A percentile compares a stretch with the other conserved stretches of the same genome.
These are phyloP conservation scores for Epinotia brunnichana DNA, from an alignment of 2,888 invertebrate genomes.

Conservation along the genomic window DNA sequence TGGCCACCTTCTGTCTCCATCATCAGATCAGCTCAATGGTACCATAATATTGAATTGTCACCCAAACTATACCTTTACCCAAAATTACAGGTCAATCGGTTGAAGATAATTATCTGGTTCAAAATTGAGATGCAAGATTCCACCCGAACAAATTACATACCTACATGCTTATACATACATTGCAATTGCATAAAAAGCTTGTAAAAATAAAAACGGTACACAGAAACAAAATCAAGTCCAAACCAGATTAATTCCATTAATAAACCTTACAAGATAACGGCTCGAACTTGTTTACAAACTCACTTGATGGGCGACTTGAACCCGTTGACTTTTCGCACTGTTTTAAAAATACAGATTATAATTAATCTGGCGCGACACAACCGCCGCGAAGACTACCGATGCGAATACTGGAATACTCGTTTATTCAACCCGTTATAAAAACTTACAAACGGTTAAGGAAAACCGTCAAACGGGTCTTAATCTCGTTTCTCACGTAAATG, in stretches of 20 bases:
- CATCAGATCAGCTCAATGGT: too few species aligned
- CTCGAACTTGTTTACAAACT: conserved; percentile 23
- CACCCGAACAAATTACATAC: too few species aligned
- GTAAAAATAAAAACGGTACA: not conserved
- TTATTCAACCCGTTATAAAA: conserved; percentile 36
- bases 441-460: conserved; percentile 29
- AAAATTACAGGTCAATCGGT: too few species aligned
- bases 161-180: too few species aligned
- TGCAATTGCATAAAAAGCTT: too few species aligned
- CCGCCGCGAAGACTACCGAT: conserved; percentile 14
- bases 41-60: too few species aligned
- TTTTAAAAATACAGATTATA: conserved; percentile 15
- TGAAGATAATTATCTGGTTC: too few species aligned
- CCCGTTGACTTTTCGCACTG: not conserved
- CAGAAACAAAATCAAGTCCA: not conserved
- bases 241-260: not conserved
- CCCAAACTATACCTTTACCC: too few species aligned
- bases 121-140: too few species aligned
- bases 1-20: too few species aligned
- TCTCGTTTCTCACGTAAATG: conserved; percentile 7
- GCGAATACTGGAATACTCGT: conserved; percentile 35
- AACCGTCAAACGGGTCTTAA: conserved; percentile 20
- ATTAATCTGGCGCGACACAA: conserved; percentile 22
- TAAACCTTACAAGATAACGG: conserved; percentile 12
- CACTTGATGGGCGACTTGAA: not conserved